These are phyloP conservation scores for Anthoscopus minutus DNA, from an alignment of 2,113 vertebrate genomes.

Conservation along the genomic window DNA sequence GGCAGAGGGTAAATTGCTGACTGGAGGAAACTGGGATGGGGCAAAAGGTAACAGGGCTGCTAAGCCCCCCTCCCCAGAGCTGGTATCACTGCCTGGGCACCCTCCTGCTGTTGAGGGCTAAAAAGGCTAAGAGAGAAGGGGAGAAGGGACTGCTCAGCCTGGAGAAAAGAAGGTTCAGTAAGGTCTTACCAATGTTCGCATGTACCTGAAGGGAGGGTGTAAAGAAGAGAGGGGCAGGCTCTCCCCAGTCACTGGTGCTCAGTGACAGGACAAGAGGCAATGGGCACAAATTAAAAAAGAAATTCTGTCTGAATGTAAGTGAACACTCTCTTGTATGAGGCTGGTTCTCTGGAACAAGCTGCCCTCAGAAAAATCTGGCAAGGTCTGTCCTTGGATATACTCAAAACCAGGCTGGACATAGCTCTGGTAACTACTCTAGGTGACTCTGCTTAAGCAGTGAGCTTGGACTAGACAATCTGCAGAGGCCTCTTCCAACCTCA, in stretches of 20 bases:
- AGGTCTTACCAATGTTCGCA: not conserved
- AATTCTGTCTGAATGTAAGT: not conserved
- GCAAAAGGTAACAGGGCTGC: not conserved
- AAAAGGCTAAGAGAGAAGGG: not conserved
- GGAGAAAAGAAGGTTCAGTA: not conserved
- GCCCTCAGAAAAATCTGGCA: not conserved
- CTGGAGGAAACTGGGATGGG: not conserved
- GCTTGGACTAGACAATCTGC: not conserved
- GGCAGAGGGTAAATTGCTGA: accelerated
- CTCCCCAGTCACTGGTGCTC: not conserved
- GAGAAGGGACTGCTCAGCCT: not conserved
- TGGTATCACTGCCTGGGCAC: not conserved
- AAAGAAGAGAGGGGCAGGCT: not conserved
- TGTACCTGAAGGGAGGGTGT: not conserved
- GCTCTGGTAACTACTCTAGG: not conserved
- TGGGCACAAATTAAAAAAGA: not conserved
- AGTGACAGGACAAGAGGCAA: not conserved
- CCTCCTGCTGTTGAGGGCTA: not conserved
- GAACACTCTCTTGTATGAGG: not conserved
- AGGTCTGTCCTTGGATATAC: not conserved
- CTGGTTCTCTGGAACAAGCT: not conserved
- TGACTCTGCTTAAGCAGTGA: not conserved
- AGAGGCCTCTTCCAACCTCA: not conserved
- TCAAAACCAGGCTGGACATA: not conserved
- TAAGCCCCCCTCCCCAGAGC: not conserved